Evolutionary conservation across 1,140 invertebrate genomes (phyloP).

Genomic region (Camponotus pennsylvanicus): DNA sequence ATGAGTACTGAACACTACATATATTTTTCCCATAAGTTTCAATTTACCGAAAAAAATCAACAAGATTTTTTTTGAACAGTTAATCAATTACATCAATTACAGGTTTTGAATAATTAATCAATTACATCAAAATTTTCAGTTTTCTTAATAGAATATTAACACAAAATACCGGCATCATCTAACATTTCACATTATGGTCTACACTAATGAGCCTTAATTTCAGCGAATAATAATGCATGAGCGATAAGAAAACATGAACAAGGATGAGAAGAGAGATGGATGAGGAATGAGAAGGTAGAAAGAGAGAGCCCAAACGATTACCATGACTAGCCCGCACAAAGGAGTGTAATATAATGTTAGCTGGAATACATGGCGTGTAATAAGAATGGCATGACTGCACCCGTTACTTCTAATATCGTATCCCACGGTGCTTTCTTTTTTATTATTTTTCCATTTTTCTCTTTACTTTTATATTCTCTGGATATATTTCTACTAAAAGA

Average conservation of each 20-base stretch:
- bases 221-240: background rate
- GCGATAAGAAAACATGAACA: background rate
- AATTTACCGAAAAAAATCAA: background rate
- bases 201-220: slow-evolving; percentile 6
- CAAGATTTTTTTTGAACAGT: background rate
- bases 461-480: slow-evolving; percentile 23
- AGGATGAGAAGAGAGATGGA: background rate
- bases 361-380: slow-evolving; percentile 29
- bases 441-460: slow-evolving; percentile 45
- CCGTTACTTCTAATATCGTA: slow-evolving; percentile 48
- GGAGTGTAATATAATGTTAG: slow-evolving; percentile 50
- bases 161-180: background rate
- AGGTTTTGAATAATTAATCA: background rate
- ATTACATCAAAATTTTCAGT: background rate
- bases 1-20: background rate
- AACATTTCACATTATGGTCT: background rate
- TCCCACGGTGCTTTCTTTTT: slow-evolving; percentile 25
- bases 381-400: slow-evolving; percentile 40
- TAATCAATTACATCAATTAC: background rate
- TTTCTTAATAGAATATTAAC: background rate
- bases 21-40: background rate
- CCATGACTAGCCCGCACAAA: slow-evolving; percentile 15
- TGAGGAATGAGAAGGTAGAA: background rate
- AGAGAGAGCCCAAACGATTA: slow-evolving; percentile 44
- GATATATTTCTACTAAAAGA: slow-evolving; percentile 2